Evolutionary conservation across 2,797 vertebrate species (phyloP).

Genomic region (Hozukius guyotensis): DNA sequence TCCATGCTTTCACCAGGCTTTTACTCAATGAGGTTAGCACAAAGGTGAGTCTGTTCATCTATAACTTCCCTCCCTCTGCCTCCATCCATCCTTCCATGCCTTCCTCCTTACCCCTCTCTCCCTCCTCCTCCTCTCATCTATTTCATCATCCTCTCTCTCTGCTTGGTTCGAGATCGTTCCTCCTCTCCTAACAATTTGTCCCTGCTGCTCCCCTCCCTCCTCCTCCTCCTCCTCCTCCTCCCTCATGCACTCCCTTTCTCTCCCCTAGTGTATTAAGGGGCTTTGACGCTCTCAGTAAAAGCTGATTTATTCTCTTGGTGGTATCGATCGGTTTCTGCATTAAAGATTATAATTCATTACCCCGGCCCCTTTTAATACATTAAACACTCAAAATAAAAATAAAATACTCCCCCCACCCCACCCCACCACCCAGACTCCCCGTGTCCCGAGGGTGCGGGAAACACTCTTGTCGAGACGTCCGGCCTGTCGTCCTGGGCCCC

Average conservation of each 20-base stretch:
- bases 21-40: constrained; percentile 81
- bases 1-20: constrained; percentile 70
- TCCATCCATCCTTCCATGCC: constrained; percentile 42
- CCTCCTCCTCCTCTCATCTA: constrained; percentile 35
- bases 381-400: constrained; percentile 90
- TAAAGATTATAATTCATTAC: constrained; percentile 92
- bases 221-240: not conserved
- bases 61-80: constrained; percentile 58
- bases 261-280: constrained; percentile 86
- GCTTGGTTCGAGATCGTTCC: constrained; percentile 33
- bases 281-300: constrained; percentile 89
- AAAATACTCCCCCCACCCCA: constrained; percentile 72
- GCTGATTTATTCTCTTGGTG: constrained; percentile 88
- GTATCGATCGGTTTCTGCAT: constrained; percentile 89
- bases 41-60: constrained; percentile 76
- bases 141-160: constrained; percentile 57
- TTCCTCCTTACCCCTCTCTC: not conserved
- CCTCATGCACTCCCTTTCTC: constrained; percentile 66
- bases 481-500: constrained; percentile 38
- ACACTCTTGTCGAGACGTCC: constrained; percentile 68
- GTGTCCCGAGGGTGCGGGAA: constrained; percentile 63
- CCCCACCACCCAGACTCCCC: constrained; percentile 53
- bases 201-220: constrained; percentile 25
- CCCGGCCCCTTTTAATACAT: constrained; percentile 87
- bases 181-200: constrained; percentile 60